Percentiles rank a stretch among this genome's conserved stretches.
Conservation (phyloP, 2,888 invertebrate genomes). For the Lasioglossum malachurum region DNA sequence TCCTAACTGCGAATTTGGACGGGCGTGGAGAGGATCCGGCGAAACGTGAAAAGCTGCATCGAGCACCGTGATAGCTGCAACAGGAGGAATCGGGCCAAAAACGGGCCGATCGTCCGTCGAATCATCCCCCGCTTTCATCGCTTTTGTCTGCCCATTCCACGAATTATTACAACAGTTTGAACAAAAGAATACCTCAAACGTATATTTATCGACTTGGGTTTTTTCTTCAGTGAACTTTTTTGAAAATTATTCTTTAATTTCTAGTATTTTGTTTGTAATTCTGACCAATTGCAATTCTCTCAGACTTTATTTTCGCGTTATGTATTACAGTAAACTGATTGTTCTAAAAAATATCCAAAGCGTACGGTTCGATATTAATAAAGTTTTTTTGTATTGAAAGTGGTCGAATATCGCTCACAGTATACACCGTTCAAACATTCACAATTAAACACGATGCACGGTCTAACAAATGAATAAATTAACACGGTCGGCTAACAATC, state of each 20-base stretch:
- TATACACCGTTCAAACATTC: too few species aligned
- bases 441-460: too few species aligned
- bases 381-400: too few species aligned
- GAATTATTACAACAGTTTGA: neutral
- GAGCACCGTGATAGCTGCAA: neutral
- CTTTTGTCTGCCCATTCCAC: neutral
- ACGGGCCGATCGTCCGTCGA: neutral
- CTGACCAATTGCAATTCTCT: too few species aligned
- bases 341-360: too few species aligned
- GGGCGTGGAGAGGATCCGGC: neutral
- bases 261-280: too few species aligned
- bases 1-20: slow-evolving; percentile 29
- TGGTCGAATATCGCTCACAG: too few species aligned
- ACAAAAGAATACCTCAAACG: neutral
- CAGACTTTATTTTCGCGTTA: too few species aligned
- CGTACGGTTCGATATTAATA: too few species aligned
- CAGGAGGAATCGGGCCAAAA: neutral
- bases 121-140: neutral
- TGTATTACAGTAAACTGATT: too few species aligned
- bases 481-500: neutral
- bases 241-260: too few species aligned
- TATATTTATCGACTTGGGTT: neutral
- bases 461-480: neutral
- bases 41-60: slow-evolving; percentile 1
- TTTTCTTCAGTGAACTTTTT: neutral